Percentiles rank a stretch among this genome's conserved stretches.
These are phyloP conservation scores for Morbakka virulenta DNA, from an alignment of 30 jellyfish, hydroid and myxozoan genomes.

Conservation along the genomic window DNA sequence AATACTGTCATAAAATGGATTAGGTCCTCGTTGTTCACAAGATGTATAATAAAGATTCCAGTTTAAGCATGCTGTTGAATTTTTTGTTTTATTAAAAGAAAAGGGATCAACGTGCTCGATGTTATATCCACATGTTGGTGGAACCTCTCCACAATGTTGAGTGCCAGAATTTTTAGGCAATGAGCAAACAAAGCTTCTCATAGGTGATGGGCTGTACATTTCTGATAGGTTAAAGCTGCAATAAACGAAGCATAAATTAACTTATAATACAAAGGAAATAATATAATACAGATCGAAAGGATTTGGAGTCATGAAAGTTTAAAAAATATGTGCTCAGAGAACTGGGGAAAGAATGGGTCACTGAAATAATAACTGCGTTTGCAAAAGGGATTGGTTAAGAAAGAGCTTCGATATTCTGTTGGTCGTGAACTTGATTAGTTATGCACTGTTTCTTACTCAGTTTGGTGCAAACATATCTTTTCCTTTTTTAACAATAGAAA, in stretches of 20 bases:
- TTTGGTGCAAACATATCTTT: too few species aligned
- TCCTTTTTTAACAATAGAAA: too few species aligned
- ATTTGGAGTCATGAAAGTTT: too few species aligned
- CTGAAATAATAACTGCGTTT: too few species aligned
- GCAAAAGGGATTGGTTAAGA: not conserved
- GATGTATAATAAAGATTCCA: constrained; percentile 25
- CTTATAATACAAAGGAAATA: not conserved
- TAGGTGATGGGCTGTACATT: constrained; percentile 34
- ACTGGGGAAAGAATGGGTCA: too few species aligned
- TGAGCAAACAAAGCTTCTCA: constrained; percentile 47
- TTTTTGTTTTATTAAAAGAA: not conserved
- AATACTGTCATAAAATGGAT: constrained; percentile 76
- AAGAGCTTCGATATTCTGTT: too few species aligned
- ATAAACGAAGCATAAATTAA: not conserved
- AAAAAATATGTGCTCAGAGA: too few species aligned
- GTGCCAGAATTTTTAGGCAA: constrained; percentile 51
- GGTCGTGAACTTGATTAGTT: too few species aligned
- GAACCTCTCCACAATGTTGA: constrained; percentile 43
- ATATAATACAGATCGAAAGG: not conserved
- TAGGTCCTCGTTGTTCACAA: constrained; percentile 77
- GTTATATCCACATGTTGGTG: not conserved
- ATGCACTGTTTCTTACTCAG: too few species aligned
- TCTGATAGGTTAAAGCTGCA: constrained; percentile 16
- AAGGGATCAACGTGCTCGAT: not conserved
- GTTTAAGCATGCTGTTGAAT: constrained; percentile 36